Evolutionary conservation across 2,797 vertebrate genomes (phyloP), one percentile per base, ranked within the genome.

Genomic region (Xenops minutus): DNA sequence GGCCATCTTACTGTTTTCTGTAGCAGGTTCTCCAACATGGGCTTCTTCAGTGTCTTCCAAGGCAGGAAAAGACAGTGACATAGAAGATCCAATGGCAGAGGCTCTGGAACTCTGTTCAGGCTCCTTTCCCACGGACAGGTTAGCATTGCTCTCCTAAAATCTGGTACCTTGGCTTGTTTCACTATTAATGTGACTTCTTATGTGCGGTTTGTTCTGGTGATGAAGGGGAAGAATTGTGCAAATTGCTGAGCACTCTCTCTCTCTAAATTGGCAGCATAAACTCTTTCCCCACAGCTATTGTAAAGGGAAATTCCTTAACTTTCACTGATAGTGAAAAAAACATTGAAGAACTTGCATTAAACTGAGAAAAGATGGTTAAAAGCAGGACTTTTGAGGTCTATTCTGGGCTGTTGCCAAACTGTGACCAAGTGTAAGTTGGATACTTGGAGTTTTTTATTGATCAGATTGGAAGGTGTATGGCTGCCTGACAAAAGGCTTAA

Each of bases 91-190:
- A 1, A 97, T 98, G 97, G 97, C 98, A 69, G 98, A 98, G 89
- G 98, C 96, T 39, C 92, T 98, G 21, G 97, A 98, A 3, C 97
- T 98, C 64, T 98, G 98, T 61, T 98, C 98, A n/a, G 98, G 98
- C 66, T 98, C 98, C 62, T 98, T 98, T 87, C 97, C 97, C 49
- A 97, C 97, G 52, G 98, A 98, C 81, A 97, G 97, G 98, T 98
- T 73, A 96, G 95, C 68, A 13, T 24, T 73, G 11, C 20, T 83
- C 10, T 36, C 30, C 34, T 67, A 8, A 61, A 32, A 41, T 27
- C 43, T 9, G 21, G 15, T 29, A 22, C 8, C 30, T 78, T 78
- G 23, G 51, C 36, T 86, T 6, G 1, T 48, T 93, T 85, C 24
- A 36, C 24, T 73, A 12, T 32, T 39, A 3, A 10, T 29, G 7